Conservation (phyloP, 2,888 invertebrate species). For the Coenonympha arcania region DNA sequence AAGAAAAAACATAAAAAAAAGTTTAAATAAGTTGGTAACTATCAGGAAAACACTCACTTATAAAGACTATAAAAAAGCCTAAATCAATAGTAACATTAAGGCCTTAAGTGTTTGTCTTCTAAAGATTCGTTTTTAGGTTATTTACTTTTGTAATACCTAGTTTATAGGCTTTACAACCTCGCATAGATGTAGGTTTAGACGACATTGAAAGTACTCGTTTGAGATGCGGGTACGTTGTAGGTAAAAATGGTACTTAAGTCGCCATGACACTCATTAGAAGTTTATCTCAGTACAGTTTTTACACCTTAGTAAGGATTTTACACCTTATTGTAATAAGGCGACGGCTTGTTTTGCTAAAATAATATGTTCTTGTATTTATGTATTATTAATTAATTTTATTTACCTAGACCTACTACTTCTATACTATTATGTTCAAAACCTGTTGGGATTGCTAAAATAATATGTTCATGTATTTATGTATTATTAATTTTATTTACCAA, state of each 20-base stretch:
- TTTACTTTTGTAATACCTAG: neutral
- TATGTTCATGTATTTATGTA: neutral
- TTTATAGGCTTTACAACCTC: constrained; percentile 10
- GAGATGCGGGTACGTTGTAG: constrained; percentile 11
- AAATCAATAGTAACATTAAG: no score
- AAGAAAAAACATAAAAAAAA: no score
- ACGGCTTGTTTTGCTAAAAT: neutral
- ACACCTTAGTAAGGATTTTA: constrained; percentile 1
- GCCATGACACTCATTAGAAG: constrained; percentile 5
- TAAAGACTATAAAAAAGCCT: no score
- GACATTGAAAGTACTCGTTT: constrained; percentile 14
- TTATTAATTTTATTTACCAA: no score
- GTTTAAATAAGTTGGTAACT: no score
- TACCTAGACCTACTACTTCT: no score
- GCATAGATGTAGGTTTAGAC: constrained; percentile 15
- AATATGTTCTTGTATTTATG: neutral
- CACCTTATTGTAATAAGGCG: neutral
- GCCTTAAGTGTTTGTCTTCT: neutral
- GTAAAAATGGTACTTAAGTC: constrained; percentile 16
- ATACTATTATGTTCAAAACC: no score
- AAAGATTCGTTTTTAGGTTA: neutral
- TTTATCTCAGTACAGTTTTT: neutral
- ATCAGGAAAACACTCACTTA: no score
- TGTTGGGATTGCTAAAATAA: no score
- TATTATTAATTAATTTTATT: no score